Conservation (phyloP, 2,888 invertebrate genomes). For the Urechis unicinctus region DNA sequence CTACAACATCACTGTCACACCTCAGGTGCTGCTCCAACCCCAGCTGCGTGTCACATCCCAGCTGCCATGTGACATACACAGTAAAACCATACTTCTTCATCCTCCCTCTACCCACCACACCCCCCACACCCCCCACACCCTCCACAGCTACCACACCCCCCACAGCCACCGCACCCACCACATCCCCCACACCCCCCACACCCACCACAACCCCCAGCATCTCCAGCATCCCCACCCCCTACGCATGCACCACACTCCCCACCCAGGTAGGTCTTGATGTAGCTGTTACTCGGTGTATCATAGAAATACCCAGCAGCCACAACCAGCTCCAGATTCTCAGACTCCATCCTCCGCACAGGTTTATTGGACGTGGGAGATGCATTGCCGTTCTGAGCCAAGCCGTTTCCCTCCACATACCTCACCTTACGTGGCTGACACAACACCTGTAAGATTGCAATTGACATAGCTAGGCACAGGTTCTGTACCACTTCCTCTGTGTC, state of each 20-base stretch:
- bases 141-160: constrained; percentile 24
- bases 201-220: constrained; percentile 21
- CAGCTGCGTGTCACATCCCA: background rate
- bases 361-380: background rate
- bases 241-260: constrained; percentile 32
- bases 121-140: constrained; percentile 24
- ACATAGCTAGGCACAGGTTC: constrained; percentile 52
- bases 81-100: background rate
- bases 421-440: constrained; percentile 52
- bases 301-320: constrained; percentile 52
- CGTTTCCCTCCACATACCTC: background rate
- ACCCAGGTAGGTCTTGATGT: constrained; percentile 21
- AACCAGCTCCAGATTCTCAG: constrained; percentile 43
- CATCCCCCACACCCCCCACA: constrained; percentile 25
- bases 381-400: background rate
- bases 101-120: constrained; percentile 10
- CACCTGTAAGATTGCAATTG: constrained; percentile 53
- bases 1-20: too few species aligned
- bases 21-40: too few species aligned
- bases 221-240: constrained; percentile 16
- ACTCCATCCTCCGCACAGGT: constrained; percentile 27
- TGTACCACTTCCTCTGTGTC: constrained; percentile 47
- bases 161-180: constrained; percentile 23
- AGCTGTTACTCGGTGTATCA: constrained; percentile 43
- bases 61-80: background rate